Evolutionary conservation across 2,888 invertebrate genomes (phyloP), one percentile per base, ranked within the genome.

Genomic region (Apamea sordens): DNA sequence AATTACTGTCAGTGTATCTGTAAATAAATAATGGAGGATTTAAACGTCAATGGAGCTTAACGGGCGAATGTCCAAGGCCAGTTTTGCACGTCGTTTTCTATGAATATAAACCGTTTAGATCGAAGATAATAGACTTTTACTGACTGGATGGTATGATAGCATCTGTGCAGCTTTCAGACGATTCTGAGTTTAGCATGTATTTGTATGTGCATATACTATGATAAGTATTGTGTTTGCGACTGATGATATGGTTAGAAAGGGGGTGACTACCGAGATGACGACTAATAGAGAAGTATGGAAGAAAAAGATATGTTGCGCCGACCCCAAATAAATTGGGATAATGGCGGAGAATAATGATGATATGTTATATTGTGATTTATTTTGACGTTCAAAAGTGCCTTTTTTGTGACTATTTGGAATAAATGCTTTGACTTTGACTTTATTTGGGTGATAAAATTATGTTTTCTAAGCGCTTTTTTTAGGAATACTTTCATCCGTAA

Each of bases 1-100:
- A 77, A 80, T 87, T 80, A 80, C 73, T 73, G 73, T 65, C 79
- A 74, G 86, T 61, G 65, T 83, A 63, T 77, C 75, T 75, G 74
- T 80, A 77, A 50, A 64, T 64, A 77, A 67, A 80, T 87, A 65
- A 80, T 73, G 50, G 68, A 41, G 44, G 76, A 84, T 86, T 83
- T 86, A 72, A 76, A 67, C 71, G 67, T 65, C 64, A 86, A 63
- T 77, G 41, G 56, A 72, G 76, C 53, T 86, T 67, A 67, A 32
- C 47, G 64, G 77, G 28, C 63, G 65, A 70, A 41, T 47, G n/a
- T 65, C 24, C 73, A 64, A 72, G 50, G 61, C 73, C 65, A 74
- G 69, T 70, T 76, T 76, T 72, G 64, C 67, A 68, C 65, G 50
- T 59, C 64, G 77, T 73, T 86, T 67, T 63, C 59, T 72, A 61